phyloP scores from a whole-genome alignment of 1,140 invertebrate genomes.

The Lepidurus apus region DNA sequence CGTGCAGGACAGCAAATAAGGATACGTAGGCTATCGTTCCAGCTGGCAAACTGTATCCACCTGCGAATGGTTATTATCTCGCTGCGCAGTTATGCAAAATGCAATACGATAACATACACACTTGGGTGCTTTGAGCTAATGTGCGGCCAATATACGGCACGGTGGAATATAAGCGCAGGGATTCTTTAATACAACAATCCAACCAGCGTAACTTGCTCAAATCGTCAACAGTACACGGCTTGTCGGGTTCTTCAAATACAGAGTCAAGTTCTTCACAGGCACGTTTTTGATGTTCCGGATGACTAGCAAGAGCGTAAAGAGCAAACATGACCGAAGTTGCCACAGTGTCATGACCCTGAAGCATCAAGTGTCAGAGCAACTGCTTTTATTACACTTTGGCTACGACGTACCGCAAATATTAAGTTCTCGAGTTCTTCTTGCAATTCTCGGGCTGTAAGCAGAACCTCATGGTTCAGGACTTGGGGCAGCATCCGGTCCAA shows the following conservation, averaged over 20 bases:
- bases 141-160: background rate
- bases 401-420: slow-evolving; percentile 1
- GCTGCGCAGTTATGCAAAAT: background rate
- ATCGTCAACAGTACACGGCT: background rate
- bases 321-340: slow-evolving; percentile 13
- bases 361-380: background rate
- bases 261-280: background rate
- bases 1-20: background rate
- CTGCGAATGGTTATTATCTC: background rate
- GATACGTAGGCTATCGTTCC: background rate
- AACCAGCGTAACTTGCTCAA: background rate
- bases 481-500: background rate
- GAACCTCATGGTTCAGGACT: background rate
- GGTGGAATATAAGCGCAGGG: background rate
- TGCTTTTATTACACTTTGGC: background rate
- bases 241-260: background rate
- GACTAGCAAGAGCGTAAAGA: background rate
- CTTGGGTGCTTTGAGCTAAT: background rate
- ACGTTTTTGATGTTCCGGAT: background rate
- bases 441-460: background rate
- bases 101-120: background rate
- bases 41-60: background rate
- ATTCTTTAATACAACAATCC: slow-evolving; percentile 19
- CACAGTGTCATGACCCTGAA: background rate
- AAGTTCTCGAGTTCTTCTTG: background rate